These are phyloP conservation scores for Chionoecetes opilio DNA, from an alignment of 1,140 invertebrate species.

Conservation along the genomic window DNA sequence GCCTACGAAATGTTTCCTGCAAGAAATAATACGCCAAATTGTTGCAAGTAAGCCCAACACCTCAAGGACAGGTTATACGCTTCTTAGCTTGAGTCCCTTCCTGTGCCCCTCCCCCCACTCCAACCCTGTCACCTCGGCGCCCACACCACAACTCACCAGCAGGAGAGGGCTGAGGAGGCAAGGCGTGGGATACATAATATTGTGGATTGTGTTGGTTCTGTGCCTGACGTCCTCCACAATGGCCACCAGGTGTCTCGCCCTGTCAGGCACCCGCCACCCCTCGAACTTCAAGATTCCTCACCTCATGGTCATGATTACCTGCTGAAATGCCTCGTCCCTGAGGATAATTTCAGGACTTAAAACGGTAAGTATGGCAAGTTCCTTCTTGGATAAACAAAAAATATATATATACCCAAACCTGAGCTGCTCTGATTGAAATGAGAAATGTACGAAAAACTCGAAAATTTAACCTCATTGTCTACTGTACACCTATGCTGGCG, in stretches of 20 bases:
- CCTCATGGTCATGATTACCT: no score
- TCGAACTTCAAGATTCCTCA: no score
- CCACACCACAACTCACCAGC: background rate
- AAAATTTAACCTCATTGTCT: no score
- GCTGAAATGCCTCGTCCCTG: no score
- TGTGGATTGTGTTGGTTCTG: slow-evolving; percentile 6
- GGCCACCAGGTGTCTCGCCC: background rate
- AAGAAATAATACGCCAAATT: background rate
- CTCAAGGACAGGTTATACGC: background rate
- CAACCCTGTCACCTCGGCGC: background rate
- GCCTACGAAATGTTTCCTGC: background rate
- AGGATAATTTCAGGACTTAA: no score
- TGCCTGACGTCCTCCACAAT: background rate
- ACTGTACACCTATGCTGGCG: no score
- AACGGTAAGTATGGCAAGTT: no score
- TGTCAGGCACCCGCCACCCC: background rate
- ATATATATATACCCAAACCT: no score
- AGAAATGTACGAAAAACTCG: no score
- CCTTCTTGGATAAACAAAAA: no score
- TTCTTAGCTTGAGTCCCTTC: background rate
- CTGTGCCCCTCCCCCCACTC: background rate
- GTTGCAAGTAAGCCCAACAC: background rate
- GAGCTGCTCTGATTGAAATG: no score
- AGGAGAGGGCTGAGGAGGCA: background rate
- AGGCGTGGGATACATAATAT: slow-evolving; percentile 10